phyloP scores from a whole-genome alignment of 2,888 invertebrate species.

The Amblyteles armatorius region DNA sequence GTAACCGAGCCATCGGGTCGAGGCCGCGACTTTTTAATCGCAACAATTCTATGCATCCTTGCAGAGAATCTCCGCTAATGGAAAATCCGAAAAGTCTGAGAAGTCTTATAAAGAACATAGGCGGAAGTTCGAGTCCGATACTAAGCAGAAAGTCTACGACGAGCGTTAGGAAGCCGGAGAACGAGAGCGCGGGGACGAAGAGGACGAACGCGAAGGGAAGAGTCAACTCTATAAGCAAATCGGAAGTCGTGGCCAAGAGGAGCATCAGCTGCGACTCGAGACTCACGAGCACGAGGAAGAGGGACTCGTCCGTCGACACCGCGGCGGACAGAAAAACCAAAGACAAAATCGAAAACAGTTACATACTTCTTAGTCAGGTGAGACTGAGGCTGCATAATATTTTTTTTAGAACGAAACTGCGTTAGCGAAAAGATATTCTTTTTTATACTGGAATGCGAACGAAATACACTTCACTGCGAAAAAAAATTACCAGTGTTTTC shows the following conservation, averaged over 20 bases:
- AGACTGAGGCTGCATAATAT: conserved; percentile 10
- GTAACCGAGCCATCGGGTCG: background rate
- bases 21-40: background rate
- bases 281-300: conserved; percentile 80
- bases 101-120: conserved; percentile 92
- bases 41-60: conserved; percentile 72
- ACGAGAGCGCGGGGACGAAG: conserved; percentile 78
- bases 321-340: conserved; percentile 80
- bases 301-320: conserved; percentile 83
- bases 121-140: conserved; percentile 92
- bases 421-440: background rate
- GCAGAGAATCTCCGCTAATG: conserved; percentile 85
- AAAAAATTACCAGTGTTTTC: background rate
- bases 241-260: conserved; percentile 81
- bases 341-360: conserved; percentile 82
- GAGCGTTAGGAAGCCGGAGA: conserved; percentile 77
- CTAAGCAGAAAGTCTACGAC: conserved; percentile 88
- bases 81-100: conserved; percentile 90
- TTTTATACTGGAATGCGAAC: background rate
- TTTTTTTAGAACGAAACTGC: background rate
- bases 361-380: conserved; percentile 83
- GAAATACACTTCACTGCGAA: background rate
- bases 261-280: conserved; percentile 84
- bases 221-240: conserved; percentile 81
- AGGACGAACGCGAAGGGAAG: conserved; percentile 81